Base-by-base conservation (phyloP, 2,797 vertebrate species). In the Lutra lutra region DNA sequence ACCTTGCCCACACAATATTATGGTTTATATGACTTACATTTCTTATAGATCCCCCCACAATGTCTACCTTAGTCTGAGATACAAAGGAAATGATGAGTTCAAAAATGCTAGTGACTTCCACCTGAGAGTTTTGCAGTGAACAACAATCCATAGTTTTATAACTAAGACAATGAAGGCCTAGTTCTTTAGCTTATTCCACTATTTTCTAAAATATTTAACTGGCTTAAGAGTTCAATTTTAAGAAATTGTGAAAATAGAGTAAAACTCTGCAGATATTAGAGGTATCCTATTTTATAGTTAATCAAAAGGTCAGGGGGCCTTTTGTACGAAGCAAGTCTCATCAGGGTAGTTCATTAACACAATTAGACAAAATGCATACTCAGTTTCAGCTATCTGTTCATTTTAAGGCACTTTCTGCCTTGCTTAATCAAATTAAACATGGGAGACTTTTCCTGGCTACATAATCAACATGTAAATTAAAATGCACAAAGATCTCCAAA, bases 401-500 rank as follows among this genome's bases (percentile, higher is more conserved):
- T 80, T 98, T 84, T 87, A 94, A 96, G 48, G 46, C 62, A 87
- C 46, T 98, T 98, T 98, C 96, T 95, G 13, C 83, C 94, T 98
- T 98, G 97, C 54, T 97, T 97, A 98, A 98, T 98, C 92, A 98
- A 98, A 97, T 92, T 98, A 97, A 98, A 94, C 86, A 96, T 80
- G 48, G 73, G 58, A 95, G 23, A 79, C 29, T 97, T 98, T 98
- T 98, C 80, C 51, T 40, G 97, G 70, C n/a, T 97, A 82, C 84
- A 94, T 92, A 98, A 97, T 96, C 97, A 97, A 97, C 87, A 98
- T 46, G 23, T 95, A 98, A 98, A 98, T 98, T 98, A 98, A 98
- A 98, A 95, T 97, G 46, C 62, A 94, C 89, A 97, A 89, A 11
- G 70, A 96, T 90, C 58, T 97, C 85, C 35, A 77, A 91, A 95